Percentiles rank a stretch among this genome's conserved stretches.
Evolutionary conservation across 2,113 vertebrate species (phyloP).

Genomic region (Amphiprion percula): DNA sequence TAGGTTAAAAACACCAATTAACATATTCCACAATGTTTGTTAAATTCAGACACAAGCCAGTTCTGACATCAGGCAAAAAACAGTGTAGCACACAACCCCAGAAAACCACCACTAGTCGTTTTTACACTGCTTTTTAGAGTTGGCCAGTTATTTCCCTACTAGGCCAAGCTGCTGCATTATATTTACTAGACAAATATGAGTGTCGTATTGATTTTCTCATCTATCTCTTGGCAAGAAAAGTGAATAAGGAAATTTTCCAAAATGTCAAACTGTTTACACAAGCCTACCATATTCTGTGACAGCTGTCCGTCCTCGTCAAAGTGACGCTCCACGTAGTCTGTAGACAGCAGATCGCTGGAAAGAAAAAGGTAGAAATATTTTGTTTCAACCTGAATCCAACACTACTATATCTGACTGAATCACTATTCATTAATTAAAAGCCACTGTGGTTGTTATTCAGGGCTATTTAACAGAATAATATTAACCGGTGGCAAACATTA

Average conservation of each 20-base stretch:
- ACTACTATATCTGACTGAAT: not conserved
- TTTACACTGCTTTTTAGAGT: not conserved
- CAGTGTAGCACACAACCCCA: too few relatives aligned
- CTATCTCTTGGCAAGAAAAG: too few relatives aligned
- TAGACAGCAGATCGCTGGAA: conserved; percentile 91
- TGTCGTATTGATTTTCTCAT: too few relatives aligned
- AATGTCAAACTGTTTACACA: not conserved
- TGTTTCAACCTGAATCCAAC: too few relatives aligned
- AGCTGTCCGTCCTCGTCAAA: conserved; percentile 82
- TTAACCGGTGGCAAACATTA: not conserved
- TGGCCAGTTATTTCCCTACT: not conserved
- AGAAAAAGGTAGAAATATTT: conserved; percentile 1
- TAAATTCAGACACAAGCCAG: too few relatives aligned
- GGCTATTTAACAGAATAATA: not conserved
- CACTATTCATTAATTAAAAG: too few relatives aligned
- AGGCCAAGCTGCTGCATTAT: not conserved
- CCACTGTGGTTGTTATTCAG: not conserved
- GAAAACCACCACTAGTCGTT: too few relatives aligned
- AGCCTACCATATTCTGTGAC: conserved; percentile 86
- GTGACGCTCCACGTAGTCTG: conserved; percentile 91
- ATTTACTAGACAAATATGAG: too few relatives aligned
- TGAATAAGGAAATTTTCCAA: too few relatives aligned
- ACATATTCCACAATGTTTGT: not conserved
- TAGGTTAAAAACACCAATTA: not conserved
- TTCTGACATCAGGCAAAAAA: too few relatives aligned